A percentile compares a stretch with the other conserved stretches of the same genome.
These are phyloP conservation scores for Orchesella flavescens DNA, from an alignment of 2,888 invertebrate genomes.

Conservation along the genomic window DNA sequence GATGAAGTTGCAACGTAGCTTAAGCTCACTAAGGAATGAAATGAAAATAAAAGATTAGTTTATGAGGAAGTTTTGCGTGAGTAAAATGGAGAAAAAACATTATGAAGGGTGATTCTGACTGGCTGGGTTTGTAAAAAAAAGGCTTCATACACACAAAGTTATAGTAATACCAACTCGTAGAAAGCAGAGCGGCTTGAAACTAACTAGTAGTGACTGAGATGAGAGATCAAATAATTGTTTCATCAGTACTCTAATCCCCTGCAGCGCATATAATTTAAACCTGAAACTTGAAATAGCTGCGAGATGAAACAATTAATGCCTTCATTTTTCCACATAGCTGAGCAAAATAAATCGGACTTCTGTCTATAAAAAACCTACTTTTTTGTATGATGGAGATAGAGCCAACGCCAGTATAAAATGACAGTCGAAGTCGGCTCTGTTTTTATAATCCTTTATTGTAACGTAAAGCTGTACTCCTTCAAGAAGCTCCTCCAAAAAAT, in stretches of 20 bases:
- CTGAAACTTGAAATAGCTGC: constrained; percentile 70
- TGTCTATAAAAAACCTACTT: constrained; percentile 5
- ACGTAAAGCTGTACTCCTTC: no score
- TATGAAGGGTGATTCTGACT: neutral
- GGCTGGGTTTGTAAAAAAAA: neutral
- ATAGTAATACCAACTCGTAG: constrained; percentile 15
- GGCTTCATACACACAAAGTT: constrained; percentile 1
- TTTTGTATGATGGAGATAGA: neutral
- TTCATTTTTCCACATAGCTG: constrained; percentile 72
- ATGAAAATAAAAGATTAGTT: constrained; percentile 38
- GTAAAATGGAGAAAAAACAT: constrained; percentile 17
- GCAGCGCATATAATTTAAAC: constrained; percentile 72
- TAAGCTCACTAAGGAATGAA: constrained; percentile 21
- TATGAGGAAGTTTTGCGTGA: constrained; percentile 4
- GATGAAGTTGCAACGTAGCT: constrained; percentile 12
- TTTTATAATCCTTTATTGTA: no score
- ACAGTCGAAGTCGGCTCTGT: neutral
- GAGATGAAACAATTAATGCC: constrained; percentile 73
- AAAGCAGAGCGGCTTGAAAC: constrained; percentile 1
- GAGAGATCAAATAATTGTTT: constrained; percentile 72
- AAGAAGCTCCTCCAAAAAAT: no score
- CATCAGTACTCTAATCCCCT: constrained; percentile 72
- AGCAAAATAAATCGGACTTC: constrained; percentile 71
- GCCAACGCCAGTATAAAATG: neutral
- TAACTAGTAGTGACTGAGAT: constrained; percentile 48